A percentile compares a stretch with the other conserved stretches of the same genome.
phyloP scores from a whole-genome alignment of 2,888 invertebrate genomes.

The Drosophila colorata region DNA sequence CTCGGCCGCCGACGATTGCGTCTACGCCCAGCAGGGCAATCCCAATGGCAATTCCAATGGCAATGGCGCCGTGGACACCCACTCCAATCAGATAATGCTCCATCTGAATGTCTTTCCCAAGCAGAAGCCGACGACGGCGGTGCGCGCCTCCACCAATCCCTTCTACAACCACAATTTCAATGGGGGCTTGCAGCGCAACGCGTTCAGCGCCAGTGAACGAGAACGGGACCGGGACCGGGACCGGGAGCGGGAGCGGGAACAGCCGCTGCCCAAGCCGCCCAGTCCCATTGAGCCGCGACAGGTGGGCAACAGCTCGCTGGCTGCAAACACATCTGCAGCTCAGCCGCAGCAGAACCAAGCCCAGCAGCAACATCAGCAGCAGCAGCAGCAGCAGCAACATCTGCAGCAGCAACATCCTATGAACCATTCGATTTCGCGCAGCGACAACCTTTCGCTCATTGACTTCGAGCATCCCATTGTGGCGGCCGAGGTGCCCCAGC shows the following conservation, averaged over 20 bases:
- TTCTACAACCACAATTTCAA: constrained; percentile 70
- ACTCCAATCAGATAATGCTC: constrained; percentile 87
- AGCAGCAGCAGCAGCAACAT: constrained; percentile 14
- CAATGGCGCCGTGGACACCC: constrained; percentile 22
- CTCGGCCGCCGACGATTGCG: constrained; percentile 57
- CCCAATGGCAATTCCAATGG: constrained; percentile 17
- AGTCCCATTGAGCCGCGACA: constrained; percentile 73
- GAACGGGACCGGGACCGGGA: constrained; percentile 65
- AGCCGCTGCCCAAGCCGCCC: constrained; percentile 66
- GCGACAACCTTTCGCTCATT: constrained; percentile 73
- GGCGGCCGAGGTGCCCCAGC: constrained; percentile 71
- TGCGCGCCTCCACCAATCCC: constrained; percentile 78
- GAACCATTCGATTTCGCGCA: constrained; percentile 71
- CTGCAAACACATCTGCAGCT: constrained; percentile 9
- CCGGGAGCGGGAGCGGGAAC: constrained; percentile 64
- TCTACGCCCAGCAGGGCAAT: constrained; percentile 38
- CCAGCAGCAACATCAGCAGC: constrained; percentile 24
- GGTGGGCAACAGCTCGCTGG: constrained; percentile 18
- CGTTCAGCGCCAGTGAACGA: constrained; percentile 53
- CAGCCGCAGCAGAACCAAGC: constrained; percentile 43
- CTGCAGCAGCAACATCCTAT: constrained; percentile 22
- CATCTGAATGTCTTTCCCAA: constrained; percentile 89
- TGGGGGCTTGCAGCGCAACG: constrained; percentile 62
- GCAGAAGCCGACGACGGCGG: constrained; percentile 80
- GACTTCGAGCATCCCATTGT: constrained; percentile 83